Evolutionary conservation across 1,140 invertebrate species (phyloP).

Genomic region (Phenacoccus solenopsis): DNA sequence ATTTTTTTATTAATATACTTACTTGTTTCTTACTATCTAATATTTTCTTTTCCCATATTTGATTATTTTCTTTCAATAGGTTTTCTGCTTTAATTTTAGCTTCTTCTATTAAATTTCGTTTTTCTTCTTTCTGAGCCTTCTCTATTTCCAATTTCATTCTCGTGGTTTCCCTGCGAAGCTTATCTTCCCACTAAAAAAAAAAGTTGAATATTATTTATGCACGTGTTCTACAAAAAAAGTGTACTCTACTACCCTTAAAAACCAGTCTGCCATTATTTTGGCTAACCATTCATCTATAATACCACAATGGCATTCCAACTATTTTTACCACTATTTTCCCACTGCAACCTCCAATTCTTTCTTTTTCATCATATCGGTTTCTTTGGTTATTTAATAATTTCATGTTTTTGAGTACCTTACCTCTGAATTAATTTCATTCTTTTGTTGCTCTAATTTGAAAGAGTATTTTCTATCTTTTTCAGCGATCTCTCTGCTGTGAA

Average conservation of each 20-base stretch:
- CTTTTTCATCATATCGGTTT: too few relatives aligned
- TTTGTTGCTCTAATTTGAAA: slow-evolving; percentile 41
- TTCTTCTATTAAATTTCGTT: slow-evolving; percentile 40
- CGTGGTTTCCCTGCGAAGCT: slow-evolving; percentile 35
- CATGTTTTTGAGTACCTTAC: slow-evolving; percentile 24
- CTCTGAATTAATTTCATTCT: slow-evolving; percentile 43
- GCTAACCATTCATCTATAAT: too few relatives aligned
- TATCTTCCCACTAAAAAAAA: slow-evolving; percentile 34
- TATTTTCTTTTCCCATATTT: slow-evolving; percentile 40
- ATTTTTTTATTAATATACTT: too few relatives aligned
- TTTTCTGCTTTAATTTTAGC: slow-evolving; percentile 36
- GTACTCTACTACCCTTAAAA: too few relatives aligned
- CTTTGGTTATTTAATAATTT: too few relatives aligned
- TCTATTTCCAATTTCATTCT: slow-evolving; percentile 46
- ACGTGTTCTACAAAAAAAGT: too few relatives aligned
- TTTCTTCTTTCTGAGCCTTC: slow-evolving; percentile 44
- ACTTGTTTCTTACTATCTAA: slow-evolving; percentile 42
- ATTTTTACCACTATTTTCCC: too few relatives aligned
- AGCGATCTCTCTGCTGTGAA: slow-evolving; percentile 34
- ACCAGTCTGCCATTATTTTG: neutral
- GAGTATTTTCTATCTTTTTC: slow-evolving; percentile 40
- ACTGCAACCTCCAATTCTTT: too few relatives aligned
- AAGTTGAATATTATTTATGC: neutral
- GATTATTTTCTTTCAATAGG: slow-evolving; percentile 37
- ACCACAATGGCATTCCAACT: too few relatives aligned